Evolutionary conservation across 2,797 vertebrate genomes (phyloP).

Genomic region (Coendou prehensilis): DNA sequence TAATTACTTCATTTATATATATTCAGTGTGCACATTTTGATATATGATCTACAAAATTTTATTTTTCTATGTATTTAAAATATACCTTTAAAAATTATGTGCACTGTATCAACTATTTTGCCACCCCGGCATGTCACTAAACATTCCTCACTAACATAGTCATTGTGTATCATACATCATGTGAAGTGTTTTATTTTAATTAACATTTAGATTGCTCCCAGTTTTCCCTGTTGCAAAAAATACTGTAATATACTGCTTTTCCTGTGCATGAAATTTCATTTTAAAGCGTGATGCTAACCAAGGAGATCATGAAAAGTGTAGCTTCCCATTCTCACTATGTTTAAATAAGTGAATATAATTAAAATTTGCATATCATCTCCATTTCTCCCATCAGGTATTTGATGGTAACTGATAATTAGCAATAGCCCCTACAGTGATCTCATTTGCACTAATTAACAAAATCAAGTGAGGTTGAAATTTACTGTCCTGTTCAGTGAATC

Average conservation of each 20-base stretch:
- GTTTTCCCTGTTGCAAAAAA: not conserved
- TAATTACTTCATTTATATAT: not conserved
- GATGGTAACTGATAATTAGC: constrained; percentile 63
- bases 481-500: constrained; percentile 65
- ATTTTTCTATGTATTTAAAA: not conserved
- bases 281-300: not conserved
- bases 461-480: constrained; percentile 66
- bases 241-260: not conserved
- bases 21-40: not conserved
- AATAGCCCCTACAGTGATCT: constrained; percentile 66
- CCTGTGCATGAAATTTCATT: not conserved
- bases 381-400: constrained; percentile 69
- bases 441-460: constrained; percentile 77
- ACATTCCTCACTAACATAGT: not conserved
- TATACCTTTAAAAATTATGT: not conserved
- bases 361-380: constrained; percentile 49
- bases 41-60: not conserved
- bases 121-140: not conserved
- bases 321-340: constrained; percentile 41
- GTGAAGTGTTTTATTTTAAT: not conserved
- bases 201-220: not conserved
- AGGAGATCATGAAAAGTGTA: not conserved
- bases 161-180: not conserved
- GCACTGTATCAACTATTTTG: not conserved
- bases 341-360: constrained; percentile 63